Percentiles rank a stretch among this genome's conserved stretches.
phyloP scores from a whole-genome alignment of 2,113 vertebrate species.

The Leptobrachium leishanense region DNA sequence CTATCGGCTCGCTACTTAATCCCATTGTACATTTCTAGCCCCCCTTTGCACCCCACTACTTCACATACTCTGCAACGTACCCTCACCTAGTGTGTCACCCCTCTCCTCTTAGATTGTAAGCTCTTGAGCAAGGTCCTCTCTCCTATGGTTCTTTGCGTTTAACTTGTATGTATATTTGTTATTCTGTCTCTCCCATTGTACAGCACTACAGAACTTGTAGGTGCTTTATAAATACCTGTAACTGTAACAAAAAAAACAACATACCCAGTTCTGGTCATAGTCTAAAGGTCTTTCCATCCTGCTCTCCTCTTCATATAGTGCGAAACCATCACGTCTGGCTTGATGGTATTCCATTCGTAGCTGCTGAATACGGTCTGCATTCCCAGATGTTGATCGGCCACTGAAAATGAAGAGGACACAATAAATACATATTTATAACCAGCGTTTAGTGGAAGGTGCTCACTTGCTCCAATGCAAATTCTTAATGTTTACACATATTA shows the following conservation, averaged over 20 bases:
- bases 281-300: slow-evolving; percentile 69
- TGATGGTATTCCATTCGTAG: slow-evolving; percentile 91
- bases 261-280: slow-evolving; percentile 80
- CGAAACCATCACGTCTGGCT: slow-evolving; percentile 81
- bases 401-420: slow-evolving; percentile 50
- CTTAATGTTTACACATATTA: slow-evolving; percentile 38
- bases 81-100: too few relatives aligned
- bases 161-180: too few relatives aligned
- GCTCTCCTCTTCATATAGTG: slow-evolving; percentile 81
- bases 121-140: too few relatives aligned
- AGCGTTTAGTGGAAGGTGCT: slow-evolving; percentile 10
- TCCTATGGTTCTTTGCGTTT: too few relatives aligned
- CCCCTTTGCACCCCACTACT: too few relatives aligned
- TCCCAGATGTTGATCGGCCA: slow-evolving; percentile 57
- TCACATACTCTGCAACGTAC: too few relatives aligned
- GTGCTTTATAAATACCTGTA: too few relatives aligned
- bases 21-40: too few relatives aligned
- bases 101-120: too few relatives aligned
- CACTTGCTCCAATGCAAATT: slow-evolving; percentile 17
- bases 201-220: too few relatives aligned
- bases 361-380: slow-evolving; percentile 88
- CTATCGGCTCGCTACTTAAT: too few relatives aligned
- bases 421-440: slow-evolving; percentile 12
- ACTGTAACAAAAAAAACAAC: slow-evolving; percentile 36
- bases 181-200: too few relatives aligned